Conservation (phyloP, 2,888 invertebrate species). For the Azorinus chamasolen region DNA sequence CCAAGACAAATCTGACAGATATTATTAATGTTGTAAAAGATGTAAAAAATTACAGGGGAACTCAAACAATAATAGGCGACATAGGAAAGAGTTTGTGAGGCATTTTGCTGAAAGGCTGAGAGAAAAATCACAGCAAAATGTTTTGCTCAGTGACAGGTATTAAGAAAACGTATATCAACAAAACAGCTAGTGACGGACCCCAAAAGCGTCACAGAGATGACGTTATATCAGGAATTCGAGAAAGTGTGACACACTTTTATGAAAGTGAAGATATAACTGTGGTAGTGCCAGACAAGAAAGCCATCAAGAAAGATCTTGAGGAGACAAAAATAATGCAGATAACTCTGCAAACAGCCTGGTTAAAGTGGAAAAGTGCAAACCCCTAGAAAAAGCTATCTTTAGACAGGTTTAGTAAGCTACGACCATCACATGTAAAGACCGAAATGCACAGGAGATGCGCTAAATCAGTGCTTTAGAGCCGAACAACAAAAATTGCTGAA, state of each 20-base stretch:
- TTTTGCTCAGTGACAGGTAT: conserved; percentile 8
- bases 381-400: conserved; percentile 16
- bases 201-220: conserved; percentile 11
- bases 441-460: conserved; percentile 9
- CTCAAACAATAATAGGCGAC: too few relatives aligned
- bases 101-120: too few relatives aligned
- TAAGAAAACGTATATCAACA: conserved; percentile 11
- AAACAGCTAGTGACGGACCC: neutral
- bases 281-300: conserved; percentile 25
- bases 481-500: too few relatives aligned
- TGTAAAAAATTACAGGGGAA: too few relatives aligned
- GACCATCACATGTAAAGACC: conserved; percentile 14
- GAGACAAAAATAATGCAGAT: conserved; percentile 23
- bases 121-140: too few relatives aligned
- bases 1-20: too few relatives aligned
- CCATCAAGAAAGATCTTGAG: conserved; percentile 26
- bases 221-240: too few relatives aligned
- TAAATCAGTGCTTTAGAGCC: too few relatives aligned
- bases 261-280: conserved; percentile 1
- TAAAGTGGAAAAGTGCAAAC: conserved; percentile 19
- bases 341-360: conserved; percentile 25
- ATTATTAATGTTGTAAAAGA: too few relatives aligned
- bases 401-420: conserved; percentile 21
- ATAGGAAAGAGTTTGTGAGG: too few relatives aligned
- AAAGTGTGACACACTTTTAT: conserved; percentile 8